These are phyloP conservation scores for Antennarius striatus DNA, from an alignment of 2,113 vertebrate genomes.

Conservation along the genomic window DNA sequence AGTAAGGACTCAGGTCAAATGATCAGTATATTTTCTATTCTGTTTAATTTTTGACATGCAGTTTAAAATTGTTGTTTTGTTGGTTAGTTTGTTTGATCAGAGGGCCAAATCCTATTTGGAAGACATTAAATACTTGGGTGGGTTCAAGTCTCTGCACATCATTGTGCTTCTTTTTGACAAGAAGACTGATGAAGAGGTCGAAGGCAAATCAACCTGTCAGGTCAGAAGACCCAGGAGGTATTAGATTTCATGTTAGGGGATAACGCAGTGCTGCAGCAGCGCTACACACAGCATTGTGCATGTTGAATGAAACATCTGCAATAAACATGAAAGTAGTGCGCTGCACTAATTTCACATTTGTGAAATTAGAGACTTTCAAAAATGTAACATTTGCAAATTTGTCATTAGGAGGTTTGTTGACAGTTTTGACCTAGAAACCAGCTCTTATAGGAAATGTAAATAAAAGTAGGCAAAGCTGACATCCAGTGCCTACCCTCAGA, in stretches of 20 bases:
- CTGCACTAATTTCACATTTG: background rate
- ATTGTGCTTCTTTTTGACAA: slow-evolving; percentile 11
- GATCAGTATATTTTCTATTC: background rate
- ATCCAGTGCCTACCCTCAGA: slow-evolving; percentile 18
- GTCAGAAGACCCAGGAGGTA: slow-evolving; percentile 30
- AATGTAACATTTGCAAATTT: slow-evolving; percentile 6
- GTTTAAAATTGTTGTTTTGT: background rate
- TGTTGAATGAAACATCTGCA: no score
- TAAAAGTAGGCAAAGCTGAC: slow-evolving; percentile 25
- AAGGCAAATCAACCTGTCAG: slow-evolving; percentile 3
- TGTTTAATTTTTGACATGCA: no score
- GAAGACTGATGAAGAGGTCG: slow-evolving; percentile 33
- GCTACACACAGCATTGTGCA: no score
- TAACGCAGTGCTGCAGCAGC: background rate
- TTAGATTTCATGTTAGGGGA: slow-evolving; percentile 4
- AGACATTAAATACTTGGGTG: background rate
- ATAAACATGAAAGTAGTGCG: background rate
- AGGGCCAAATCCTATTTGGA: background rate
- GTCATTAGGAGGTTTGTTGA: slow-evolving; percentile 13
- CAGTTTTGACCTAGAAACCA: slow-evolving; percentile 5
- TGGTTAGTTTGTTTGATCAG: background rate
- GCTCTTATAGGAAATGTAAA: slow-evolving; percentile 23
- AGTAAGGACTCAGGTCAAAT: background rate
- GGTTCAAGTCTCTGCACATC: slow-evolving; percentile 13
- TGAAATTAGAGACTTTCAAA: slow-evolving; percentile 3